Evolutionary conservation across 2,888 invertebrate genomes (phyloP).

Genomic region (Troides oblongomaculatus): DNA sequence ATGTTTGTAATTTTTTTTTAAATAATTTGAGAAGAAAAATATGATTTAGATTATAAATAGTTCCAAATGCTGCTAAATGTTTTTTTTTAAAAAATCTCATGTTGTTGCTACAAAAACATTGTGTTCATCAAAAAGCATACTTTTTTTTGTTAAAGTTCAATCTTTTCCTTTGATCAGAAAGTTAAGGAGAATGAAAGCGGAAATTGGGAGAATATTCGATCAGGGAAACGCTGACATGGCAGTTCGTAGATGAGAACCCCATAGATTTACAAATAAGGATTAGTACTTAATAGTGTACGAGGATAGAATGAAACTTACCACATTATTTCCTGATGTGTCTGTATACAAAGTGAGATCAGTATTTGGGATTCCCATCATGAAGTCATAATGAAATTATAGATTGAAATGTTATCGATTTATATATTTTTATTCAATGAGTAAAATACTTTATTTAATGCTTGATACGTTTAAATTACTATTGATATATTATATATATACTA

Average conservation of each 20-base stretch:
- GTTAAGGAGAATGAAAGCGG: constrained; percentile 5
- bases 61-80: too few species aligned
- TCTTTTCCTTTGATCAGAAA: constrained; percentile 16
- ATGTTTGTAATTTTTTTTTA: neutral
- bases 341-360: neutral
- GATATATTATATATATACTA: too few species aligned
- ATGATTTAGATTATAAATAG: too few species aligned
- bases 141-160: neutral
- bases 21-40: neutral
- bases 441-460: neutral
- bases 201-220: constrained; percentile 9
- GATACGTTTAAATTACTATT: neutral
- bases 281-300: constrained; percentile 7
- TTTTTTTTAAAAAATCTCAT: too few species aligned
- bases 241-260: constrained; percentile 5
- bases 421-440: neutral
- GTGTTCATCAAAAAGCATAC: neutral
- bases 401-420: neutral
- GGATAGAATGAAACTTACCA: constrained; percentile 14
- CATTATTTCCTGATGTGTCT: neutral
- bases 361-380: neutral
- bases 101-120: neutral
- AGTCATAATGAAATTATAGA: neutral
- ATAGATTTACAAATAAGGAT: constrained; percentile 25
- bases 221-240: constrained; percentile 16